Evolutionary conservation across 2,113 vertebrate genomes (phyloP).

Genomic region (Uria aalge): DNA sequence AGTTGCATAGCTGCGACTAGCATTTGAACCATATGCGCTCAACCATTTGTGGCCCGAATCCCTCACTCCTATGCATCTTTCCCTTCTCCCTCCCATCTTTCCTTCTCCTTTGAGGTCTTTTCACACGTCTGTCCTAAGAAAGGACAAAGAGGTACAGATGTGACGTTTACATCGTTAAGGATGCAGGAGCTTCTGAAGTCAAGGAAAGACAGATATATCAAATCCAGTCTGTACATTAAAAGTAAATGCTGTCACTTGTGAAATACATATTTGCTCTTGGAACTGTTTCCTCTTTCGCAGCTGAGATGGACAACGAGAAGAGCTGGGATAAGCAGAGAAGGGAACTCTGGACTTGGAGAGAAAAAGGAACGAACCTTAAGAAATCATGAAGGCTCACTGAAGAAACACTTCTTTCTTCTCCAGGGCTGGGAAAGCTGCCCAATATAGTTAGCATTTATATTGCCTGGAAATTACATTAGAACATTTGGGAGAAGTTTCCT

Average conservation of each 20-base stretch:
- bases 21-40: neutral
- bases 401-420: constrained; percentile 19
- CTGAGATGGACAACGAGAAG: neutral
- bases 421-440: constrained; percentile 19
- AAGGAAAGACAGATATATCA: neutral
- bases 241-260: neutral
- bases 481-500: constrained; percentile 11
- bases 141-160: neutral
- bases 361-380: neutral
- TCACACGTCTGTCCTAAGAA: neutral
- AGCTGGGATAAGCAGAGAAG: neutral
- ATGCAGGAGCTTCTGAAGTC: neutral
- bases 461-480: constrained; percentile 59
- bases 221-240: neutral
- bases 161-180: neutral
- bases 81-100: neutral
- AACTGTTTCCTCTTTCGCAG: neutral
- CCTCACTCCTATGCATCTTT: neutral
- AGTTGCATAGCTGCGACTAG: neutral
- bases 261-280: neutral
- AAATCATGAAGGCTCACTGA: neutral
- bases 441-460: neutral
- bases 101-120: neutral
- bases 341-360: neutral
- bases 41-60: neutral